These are phyloP conservation scores for Psilopogon haemacephalus DNA, from an alignment of 2,113 vertebrate species.

Conservation along the genomic window DNA sequence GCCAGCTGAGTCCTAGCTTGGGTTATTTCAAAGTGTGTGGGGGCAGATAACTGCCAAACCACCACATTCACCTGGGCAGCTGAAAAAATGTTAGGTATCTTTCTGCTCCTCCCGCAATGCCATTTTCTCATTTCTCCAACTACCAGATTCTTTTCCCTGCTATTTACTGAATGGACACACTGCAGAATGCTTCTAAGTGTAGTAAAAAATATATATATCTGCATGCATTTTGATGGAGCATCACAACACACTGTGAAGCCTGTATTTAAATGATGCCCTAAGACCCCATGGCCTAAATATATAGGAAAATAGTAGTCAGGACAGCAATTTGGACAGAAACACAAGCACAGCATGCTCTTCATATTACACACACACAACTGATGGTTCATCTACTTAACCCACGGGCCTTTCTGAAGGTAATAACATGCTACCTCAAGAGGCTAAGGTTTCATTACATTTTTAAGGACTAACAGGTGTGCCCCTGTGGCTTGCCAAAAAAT, in stretches of 20 bases:
- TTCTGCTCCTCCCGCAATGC: background rate
- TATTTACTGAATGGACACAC: background rate
- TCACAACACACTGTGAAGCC: background rate
- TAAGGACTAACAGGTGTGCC: conserved; percentile 45
- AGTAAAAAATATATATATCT: conserved; percentile 18
- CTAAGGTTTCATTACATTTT: conserved; percentile 35
- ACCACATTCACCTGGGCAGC: background rate
- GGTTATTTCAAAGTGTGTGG: too few species aligned
- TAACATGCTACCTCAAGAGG: conserved; percentile 39
- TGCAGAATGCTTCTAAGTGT: background rate
- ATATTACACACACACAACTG: background rate
- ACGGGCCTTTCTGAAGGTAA: conserved; percentile 27
- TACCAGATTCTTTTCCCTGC: background rate
- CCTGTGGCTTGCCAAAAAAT: conserved; percentile 41
- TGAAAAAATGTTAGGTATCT: background rate
- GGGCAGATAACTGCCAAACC: too few species aligned
- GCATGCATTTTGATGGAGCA: background rate
- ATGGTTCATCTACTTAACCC: conserved; percentile 51
- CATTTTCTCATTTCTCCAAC: background rate
- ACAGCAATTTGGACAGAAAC: conserved; percentile 38
- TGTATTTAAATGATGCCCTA: background rate
- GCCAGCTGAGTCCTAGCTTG: too few species aligned
- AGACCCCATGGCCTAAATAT: background rate
- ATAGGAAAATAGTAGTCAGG: conserved; percentile 29
- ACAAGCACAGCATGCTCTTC: conserved; percentile 30